Conservation (phyloP, 1,140 invertebrate genomes). For the Panulirus ornatus region DNA sequence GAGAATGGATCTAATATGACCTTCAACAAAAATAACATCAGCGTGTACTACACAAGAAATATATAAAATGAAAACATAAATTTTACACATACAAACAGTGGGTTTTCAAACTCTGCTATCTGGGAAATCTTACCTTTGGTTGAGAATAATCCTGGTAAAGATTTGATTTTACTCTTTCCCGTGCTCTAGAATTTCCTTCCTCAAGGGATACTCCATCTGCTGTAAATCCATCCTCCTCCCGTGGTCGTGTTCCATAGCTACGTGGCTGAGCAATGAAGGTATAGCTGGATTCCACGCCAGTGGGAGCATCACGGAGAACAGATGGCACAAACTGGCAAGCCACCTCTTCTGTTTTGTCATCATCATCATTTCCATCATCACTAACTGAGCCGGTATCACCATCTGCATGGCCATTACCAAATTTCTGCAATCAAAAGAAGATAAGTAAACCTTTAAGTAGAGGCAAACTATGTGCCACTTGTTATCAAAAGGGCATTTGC, state of each 20-base stretch:
- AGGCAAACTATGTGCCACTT: slow-evolving; percentile 1
- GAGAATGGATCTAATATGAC: too few relatives aligned
- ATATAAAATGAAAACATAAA: not conserved
- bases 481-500: too few relatives aligned
- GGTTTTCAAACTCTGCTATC: not conserved
- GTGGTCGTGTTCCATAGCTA: slow-evolving; percentile 63
- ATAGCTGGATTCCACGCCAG: slow-evolving; percentile 53
- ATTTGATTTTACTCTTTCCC: not conserved
- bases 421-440: slow-evolving; percentile 1
- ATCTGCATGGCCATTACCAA: slow-evolving; percentile 28
- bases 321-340: slow-evolving; percentile 69
- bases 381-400: slow-evolving; percentile 26
- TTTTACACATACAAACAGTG: not conserved
- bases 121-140: slow-evolving; percentile 36
- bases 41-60: too few relatives aligned
- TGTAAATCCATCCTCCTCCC: slow-evolving; percentile 34
- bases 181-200: not conserved
- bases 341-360: slow-evolving; percentile 22
- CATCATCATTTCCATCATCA: slow-evolving; percentile 24
- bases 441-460: not conserved
- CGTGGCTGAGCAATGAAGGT: slow-evolving; percentile 32
- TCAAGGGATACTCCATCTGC: not conserved
- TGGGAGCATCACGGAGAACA: slow-evolving; percentile 60
- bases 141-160: slow-evolving; percentile 68
- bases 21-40: too few relatives aligned